These are phyloP conservation scores for Manduca sexta DNA, from an alignment of 1,140 invertebrate species.

Conservation along the genomic window DNA sequence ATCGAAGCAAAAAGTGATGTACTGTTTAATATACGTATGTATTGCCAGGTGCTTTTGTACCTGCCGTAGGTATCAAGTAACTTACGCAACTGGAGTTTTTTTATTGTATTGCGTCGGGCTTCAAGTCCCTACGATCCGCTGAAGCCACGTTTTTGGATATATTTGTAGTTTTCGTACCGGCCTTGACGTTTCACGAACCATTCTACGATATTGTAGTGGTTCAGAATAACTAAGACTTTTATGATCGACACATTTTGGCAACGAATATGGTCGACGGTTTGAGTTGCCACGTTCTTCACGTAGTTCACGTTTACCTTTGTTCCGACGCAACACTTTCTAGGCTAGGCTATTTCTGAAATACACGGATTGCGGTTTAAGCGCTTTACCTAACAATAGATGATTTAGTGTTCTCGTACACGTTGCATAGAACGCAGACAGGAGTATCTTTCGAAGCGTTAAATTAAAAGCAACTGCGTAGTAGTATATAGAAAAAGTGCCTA, in stretches of 20 bases:
- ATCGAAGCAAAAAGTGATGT: too few relatives aligned
- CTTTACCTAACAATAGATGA: conserved; percentile 35
- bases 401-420: conserved; percentile 16
- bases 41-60: too few relatives aligned
- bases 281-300: conserved; percentile 24
- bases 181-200: conserved; percentile 1
- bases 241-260: conserved; percentile 39
- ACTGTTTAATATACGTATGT: too few relatives aligned
- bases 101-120: too few relatives aligned
- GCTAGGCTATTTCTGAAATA: conserved; percentile 42
- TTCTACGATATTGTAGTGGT: conserved; percentile 25
- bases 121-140: neutral
- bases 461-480: too few relatives aligned
- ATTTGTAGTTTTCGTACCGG: neutral
- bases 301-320: conserved; percentile 33
- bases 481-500: too few relatives aligned
- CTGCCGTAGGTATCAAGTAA: too few relatives aligned
- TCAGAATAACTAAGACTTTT: conserved; percentile 15
- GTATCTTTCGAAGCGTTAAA: too few relatives aligned
- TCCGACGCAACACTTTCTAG: conserved; percentile 26
- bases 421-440: too few relatives aligned
- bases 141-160: neutral
- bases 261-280: conserved; percentile 14
- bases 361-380: conserved; percentile 33
- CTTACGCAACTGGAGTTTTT: too few relatives aligned